phyloP scores from a whole-genome alignment of 2,113 vertebrate genomes.

The Azemiops feae region DNA sequence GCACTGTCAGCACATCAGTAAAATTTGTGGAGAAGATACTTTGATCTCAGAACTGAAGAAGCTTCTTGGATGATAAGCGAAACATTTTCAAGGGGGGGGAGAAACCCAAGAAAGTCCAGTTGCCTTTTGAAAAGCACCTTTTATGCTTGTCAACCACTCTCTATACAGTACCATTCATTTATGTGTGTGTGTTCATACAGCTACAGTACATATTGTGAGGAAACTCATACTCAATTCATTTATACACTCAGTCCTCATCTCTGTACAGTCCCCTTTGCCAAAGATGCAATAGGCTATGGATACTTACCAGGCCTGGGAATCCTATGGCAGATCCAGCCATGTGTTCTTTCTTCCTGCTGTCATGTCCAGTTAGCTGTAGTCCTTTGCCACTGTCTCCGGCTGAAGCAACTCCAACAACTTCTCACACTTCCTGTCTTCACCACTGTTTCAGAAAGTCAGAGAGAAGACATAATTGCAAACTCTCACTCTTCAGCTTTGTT shows the following conservation, averaged over 20 bases:
- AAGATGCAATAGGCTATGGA: not conserved
- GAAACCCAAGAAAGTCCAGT: not conserved
- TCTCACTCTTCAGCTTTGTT: not conserved
- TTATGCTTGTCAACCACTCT: not conserved
- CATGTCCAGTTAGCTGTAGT: conserved; percentile 44
- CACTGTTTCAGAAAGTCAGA: not conserved
- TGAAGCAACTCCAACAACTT: conserved; percentile 7
- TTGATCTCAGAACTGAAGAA: not conserved
- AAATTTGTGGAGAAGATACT: not conserved
- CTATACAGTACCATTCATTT: not conserved
- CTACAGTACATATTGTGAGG: not conserved
- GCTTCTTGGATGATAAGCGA: not conserved
- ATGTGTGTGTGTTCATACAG: not conserved
- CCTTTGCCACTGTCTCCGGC: not conserved
- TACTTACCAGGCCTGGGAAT: conserved; percentile 9
- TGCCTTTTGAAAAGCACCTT: not conserved
- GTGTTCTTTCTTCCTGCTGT: conserved; percentile 45
- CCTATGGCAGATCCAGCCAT: conserved; percentile 34
- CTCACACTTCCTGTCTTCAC: not conserved
- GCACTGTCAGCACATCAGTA: not conserved
- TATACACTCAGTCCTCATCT: not conserved
- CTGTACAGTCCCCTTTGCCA: not conserved
- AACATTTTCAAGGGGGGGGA: not conserved
- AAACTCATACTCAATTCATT: not conserved
- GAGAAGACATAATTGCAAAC: not conserved